Evolutionary conservation across 2,797 vertebrate species (phyloP), one percentile per base, ranked within the genome.

Genomic region (Gobionotothen gibberifrons): DNA sequence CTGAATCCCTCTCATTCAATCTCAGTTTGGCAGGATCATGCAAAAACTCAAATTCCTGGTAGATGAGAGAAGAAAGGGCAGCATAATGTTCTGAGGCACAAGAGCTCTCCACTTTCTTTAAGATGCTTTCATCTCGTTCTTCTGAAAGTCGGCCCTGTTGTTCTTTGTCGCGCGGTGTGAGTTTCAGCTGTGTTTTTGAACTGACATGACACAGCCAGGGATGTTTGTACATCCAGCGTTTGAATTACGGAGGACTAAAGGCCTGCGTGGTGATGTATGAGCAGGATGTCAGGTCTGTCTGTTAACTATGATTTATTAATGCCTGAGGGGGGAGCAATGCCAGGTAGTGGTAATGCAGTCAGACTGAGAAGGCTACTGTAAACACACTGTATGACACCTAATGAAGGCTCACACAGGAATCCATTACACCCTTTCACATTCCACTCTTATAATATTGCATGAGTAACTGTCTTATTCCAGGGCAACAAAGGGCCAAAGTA

Each of bases 271-370:
- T 92, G 93, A 94, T 93, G 87, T 93, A 93, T 84, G 90, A 90
- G 87, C 70, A 21, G 78, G 53, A 78, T 86, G 93, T 93, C 92
- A 90, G 56, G 58, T 73, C 84, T 83, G 86, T 92, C 92, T 93
- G 91, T 93, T 94, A 91, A 94, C 86, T 78, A 90, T 93, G 92
- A 95, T 94, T 94, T 92, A 94, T 94, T 92, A 82, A 75, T 57
- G 85, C 91, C 84, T n/a, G 76, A 82, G 87, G 87, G 85, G 74
- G 74, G 67, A 74, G 76, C 71, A 72, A 71, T 9, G 52, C 57
- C 49, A 19, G 83, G 55, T 79, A 79, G 78, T 32, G 74, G 85
- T 90, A 89, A 90, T 85, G 79, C 81, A 87, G 86, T 83, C 84
- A 66, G 85, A 85, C 85, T 66, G 67, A 75, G 74, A 84, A 60